phyloP scores from a whole-genome alignment of 2,888 invertebrate species.

The Ichneumon xanthorius region DNA sequence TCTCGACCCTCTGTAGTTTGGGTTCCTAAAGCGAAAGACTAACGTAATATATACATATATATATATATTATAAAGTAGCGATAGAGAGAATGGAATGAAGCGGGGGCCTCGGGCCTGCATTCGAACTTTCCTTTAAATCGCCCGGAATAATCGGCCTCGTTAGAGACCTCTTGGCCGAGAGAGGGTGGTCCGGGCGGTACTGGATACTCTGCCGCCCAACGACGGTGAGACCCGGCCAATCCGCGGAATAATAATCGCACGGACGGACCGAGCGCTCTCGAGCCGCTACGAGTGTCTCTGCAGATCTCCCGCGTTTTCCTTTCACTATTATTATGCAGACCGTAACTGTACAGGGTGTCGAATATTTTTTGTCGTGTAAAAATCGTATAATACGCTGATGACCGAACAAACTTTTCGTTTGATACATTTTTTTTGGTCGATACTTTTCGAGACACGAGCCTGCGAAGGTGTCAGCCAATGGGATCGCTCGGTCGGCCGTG shows the following conservation, averaged over 20 bases:
- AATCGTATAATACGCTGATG: not conserved
- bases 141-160: constrained; percentile 59
- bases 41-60: constrained; percentile 1
- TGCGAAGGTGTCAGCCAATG: not conserved
- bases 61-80: not conserved
- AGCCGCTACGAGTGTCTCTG: not conserved
- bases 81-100: constrained; percentile 1
- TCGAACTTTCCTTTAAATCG: constrained; percentile 58
- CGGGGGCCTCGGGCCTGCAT: constrained; percentile 32
- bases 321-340: not conserved
- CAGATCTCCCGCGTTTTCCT: constrained; percentile 2
- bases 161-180: constrained; percentile 24
- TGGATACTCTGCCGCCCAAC: constrained; percentile 7
- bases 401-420: not conserved
- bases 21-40: constrained; percentile 23
- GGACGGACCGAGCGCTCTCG: constrained; percentile 16
- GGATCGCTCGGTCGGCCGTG: not conserved
- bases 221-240: constrained; percentile 38
- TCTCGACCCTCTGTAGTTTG: constrained; percentile 46
- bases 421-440: not conserved
- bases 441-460: not conserved
- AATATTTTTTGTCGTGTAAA: not conserved
- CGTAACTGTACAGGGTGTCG: not conserved
- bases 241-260: constrained; percentile 43
- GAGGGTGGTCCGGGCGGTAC: constrained; percentile 3